Evolutionary conservation across 23 tunicate genomes (phyloP), one percentile per base, ranked within the genome.

Genomic region (Corella eumyota): DNA sequence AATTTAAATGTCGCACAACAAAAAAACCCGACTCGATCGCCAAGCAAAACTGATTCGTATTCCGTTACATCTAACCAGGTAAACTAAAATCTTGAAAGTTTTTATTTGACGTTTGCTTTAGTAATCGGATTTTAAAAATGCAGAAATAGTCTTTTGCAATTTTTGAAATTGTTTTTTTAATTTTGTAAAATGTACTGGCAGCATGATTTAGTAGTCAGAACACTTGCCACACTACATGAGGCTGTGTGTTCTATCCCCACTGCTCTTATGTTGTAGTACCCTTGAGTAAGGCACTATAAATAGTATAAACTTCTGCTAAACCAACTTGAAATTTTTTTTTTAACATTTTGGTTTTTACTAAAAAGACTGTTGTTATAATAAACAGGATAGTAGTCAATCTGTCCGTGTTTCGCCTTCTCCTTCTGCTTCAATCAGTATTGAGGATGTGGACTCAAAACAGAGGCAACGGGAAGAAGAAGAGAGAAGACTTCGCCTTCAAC

Each of bases 391-490:
- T 44, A 76, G 85, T 32, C 67, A 51, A 0, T 62, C 92, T 9
- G 73, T 81, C 11, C 23, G 71, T 19, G 51, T 69, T 28, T 78
- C 58, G 4, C 45, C 73, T 17, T 88, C 96, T 4, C 96, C 96
- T 2, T 79, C 96, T 2, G 88, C 88, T 26, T 88, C 96, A 0
- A 55, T 51, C 23, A 67, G 73, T 29, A 88, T 88, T 34, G 96
- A 78, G 36, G 88, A 78, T 47, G 81, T 48, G 27, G 96, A 88
- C 0, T 72, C 77, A 9, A 69, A 40, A 48, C 65, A 79, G 31
- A 56, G 68, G 29, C 82, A 67, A 35, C 67, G 65, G 30, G 91
- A 90, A 51, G 91, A 80, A 44, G 90, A 80, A 35, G 77, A 73
- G 36, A 61, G 76, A 26, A 47, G 73, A 17, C 75, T 69, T 79